Evolutionary conservation across 2,113 vertebrate species (phyloP).

Genomic region (Etia nguti): DNA sequence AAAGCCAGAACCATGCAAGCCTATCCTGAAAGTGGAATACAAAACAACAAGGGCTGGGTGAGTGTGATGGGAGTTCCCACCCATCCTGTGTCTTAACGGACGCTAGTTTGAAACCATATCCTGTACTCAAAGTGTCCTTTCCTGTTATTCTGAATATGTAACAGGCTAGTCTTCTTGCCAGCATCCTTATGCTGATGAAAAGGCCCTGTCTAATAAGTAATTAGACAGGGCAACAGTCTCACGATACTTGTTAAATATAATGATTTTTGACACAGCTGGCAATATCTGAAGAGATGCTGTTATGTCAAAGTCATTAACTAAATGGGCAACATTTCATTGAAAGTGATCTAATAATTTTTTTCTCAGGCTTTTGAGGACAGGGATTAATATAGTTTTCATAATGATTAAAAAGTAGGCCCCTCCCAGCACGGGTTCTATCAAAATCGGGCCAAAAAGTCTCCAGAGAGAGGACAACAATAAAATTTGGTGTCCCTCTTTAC

Average conservation of each 20-base stretch:
- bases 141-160: slow-evolving; percentile 48
- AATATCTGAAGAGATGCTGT: not conserved
- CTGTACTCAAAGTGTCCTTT: slow-evolving; percentile 37
- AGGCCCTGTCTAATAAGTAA: not conserved
- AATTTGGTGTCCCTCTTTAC: not conserved
- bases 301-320: slow-evolving; percentile 7
- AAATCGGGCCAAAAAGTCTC: slow-evolving; percentile 33
- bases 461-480: not conserved
- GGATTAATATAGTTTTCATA: slow-evolving; percentile 31
- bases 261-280: not conserved
- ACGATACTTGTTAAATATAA: not conserved
- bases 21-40: slow-evolving; percentile 98
- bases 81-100: slow-evolving; percentile 38
- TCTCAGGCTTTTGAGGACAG: slow-evolving; percentile 1
- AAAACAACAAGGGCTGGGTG: slow-evolving; percentile 94
- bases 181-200: not conserved
- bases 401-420: slow-evolving; percentile 35
- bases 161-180: not conserved
- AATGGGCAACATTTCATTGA: not conserved
- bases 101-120: slow-evolving; percentile 17
- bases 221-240: not conserved
- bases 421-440: not conserved
- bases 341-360: slow-evolving; percentile 27
- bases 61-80: slow-evolving; percentile 54
- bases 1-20: slow-evolving; percentile 98